Conservation (phyloP, 2,113 vertebrate species). For the Xiphias gladius region DNA sequence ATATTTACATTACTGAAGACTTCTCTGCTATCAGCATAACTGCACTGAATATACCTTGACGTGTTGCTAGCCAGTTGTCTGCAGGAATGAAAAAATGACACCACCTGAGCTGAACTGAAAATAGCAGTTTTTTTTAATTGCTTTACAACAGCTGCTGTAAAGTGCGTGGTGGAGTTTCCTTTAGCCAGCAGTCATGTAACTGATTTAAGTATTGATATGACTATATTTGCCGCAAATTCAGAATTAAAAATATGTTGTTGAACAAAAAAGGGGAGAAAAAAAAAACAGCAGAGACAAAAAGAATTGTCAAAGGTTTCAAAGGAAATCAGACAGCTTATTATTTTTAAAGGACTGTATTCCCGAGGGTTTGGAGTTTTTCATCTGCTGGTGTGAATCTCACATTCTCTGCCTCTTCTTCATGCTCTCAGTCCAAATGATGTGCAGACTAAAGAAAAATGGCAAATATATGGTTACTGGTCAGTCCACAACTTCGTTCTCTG, state of each 20-base stretch:
- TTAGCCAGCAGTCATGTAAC: constrained; percentile 24
- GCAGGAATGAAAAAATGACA: background rate
- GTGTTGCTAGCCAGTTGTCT: background rate
- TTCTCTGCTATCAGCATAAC: background rate
- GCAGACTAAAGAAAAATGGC: constrained; percentile 12
- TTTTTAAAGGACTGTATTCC: constrained; percentile 47
- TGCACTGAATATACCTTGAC: background rate
- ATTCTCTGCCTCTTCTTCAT: constrained; percentile 6
- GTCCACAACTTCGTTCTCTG: constrained; percentile 53
- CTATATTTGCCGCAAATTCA: constrained; percentile 33
- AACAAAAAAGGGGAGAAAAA: too few species aligned
- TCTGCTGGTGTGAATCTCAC: constrained; percentile 34
- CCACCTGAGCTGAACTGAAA: background rate
- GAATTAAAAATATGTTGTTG: constrained; percentile 50
- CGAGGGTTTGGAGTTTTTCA: constrained; percentile 32
- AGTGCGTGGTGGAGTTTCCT: background rate
- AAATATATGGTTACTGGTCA: constrained; percentile 54
- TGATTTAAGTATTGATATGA: constrained; percentile 39
- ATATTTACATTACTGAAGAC: background rate
- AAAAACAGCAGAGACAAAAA: constrained; percentile 28
- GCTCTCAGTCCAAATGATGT: constrained; percentile 18
- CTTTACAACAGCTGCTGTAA: background rate
- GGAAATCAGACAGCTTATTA: constrained; percentile 61
- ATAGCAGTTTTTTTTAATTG: background rate
- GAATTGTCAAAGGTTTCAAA: constrained; percentile 60